These are phyloP conservation scores for Parelbella ahira DNA, from an alignment of 2,888 invertebrate species.

Conservation along the genomic window DNA sequence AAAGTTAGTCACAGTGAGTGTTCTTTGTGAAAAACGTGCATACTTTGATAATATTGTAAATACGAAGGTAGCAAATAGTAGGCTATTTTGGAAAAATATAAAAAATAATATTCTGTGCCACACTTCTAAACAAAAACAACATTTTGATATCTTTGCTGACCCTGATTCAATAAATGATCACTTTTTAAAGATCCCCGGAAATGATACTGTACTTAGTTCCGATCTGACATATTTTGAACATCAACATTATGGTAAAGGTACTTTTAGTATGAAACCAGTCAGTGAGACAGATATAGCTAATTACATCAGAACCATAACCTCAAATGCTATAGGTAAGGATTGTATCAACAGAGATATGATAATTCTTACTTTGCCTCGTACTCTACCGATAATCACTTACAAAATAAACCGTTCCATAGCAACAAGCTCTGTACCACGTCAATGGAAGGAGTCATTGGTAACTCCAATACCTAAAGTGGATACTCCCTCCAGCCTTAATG, in stretches of 20 bases:
- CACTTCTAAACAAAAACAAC: no score
- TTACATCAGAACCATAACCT: not conserved
- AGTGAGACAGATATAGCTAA: not conserved
- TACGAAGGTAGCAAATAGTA: no score
- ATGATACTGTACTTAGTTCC: not conserved
- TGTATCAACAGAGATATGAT: not conserved
- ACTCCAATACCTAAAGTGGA: not conserved
- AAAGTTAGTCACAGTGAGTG: no score
- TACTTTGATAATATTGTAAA: no score
- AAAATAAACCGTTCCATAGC: not conserved
- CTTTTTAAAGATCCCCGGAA: not conserved
- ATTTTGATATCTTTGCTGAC: not conserved
- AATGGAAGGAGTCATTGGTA: no score
- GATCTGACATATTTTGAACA: not conserved
- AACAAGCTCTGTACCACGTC: no score
- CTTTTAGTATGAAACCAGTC: not conserved
- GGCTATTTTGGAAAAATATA: not conserved
- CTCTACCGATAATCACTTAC: no score
- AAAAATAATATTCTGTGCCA: not conserved
- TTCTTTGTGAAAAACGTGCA: no score
- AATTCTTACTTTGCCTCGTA: not conserved
- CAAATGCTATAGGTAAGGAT: not conserved
- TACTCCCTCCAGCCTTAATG: not conserved
- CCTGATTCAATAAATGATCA: slow-evolving; percentile 1
- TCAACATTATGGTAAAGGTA: not conserved